Percentiles rank a stretch among this genome's conserved stretches.
These are phyloP conservation scores for Meghimatium bilineatum DNA, from an alignment of 2,888 invertebrate genomes.

Conservation along the genomic window DNA sequence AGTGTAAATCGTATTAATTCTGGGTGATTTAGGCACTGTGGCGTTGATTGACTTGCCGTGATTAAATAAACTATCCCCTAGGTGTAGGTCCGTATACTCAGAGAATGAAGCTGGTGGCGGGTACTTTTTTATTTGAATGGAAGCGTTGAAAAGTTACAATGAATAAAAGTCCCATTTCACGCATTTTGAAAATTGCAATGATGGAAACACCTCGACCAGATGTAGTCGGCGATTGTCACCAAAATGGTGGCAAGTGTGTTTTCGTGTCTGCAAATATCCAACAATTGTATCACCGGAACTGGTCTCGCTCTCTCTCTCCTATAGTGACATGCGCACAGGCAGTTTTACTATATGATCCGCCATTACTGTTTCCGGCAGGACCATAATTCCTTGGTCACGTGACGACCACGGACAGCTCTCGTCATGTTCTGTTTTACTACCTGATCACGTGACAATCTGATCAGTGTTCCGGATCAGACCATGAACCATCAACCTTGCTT, in stretches of 20 bases:
- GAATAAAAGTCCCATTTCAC: slow-evolving; percentile 14
- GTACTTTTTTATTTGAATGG: not conserved
- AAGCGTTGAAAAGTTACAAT: slow-evolving; percentile 32
- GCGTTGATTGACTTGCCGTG: slow-evolving; percentile 28
- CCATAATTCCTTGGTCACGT: slow-evolving; percentile 2
- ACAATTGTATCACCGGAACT: slow-evolving; percentile 29
- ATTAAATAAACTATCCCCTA: slow-evolving; percentile 15
- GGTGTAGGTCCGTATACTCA: not conserved
- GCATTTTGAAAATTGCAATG: slow-evolving; percentile 9
- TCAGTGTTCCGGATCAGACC: not conserved
- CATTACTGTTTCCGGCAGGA: slow-evolving; percentile 31
- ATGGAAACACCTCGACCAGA: not conserved
- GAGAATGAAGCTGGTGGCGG: not conserved
- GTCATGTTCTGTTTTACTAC: not conserved
- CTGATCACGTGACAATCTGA: slow-evolving; percentile 9
- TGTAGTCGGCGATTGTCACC: not conserved
- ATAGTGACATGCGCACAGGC: slow-evolving; percentile 42
- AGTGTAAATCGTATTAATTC: slow-evolving; percentile 10
- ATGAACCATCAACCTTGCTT: not conserved
- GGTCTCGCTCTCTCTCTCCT: slow-evolving; percentile 10
- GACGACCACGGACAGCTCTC: slow-evolving; percentile 1
- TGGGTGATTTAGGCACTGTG: not conserved
- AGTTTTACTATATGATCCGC: not conserved
- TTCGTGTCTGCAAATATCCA: slow-evolving; percentile 45
- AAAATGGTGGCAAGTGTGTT: slow-evolving; percentile 35